Evolutionary conservation across 1,140 invertebrate species (phyloP), one percentile per base, ranked within the genome.

Genomic region (Apis laboriosa): DNA sequence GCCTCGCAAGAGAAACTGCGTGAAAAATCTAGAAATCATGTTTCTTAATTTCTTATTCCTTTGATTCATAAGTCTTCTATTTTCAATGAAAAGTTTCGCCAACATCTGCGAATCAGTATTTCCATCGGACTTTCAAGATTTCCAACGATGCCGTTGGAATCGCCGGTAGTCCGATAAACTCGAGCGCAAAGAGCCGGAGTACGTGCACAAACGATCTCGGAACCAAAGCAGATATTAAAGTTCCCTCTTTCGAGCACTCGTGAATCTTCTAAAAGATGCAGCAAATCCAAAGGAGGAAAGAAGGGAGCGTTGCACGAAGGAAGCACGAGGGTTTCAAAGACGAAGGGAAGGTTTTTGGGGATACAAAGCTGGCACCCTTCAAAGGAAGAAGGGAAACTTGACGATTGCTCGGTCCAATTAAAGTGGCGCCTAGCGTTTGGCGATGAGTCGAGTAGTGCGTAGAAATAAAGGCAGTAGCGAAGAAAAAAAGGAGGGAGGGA

Each of bases 371-470:
- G 24, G 28, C 71, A 68, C 49, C 76, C 79, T 76, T 84, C 70
- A 76, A 72, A 77, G 85, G 49, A 60, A 56, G 73, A 56, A 80
- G 71, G 21, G 67, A 70, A 83, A 87, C 85, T 86, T 74, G 70
- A 73, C 78, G 88, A 89, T 88, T 86, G 84, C 78, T 77, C 81
- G 77, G 87, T 86, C 88, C 86, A 89, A 88, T 89, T 89, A 89
- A 86, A 82, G 84, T 87, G 84, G 86, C 84, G 80, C 87, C 86
- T 83, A 64, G 75, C 84, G 83, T 84, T 83, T 61, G 84, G 70
- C 74, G 75, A 87, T 87, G 86, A 87, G 80, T 86, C 84, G 84
- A 80, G 85, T 83, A 71, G 78, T 77, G 84, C 77, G 80, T 77
- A 74, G 75, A 77, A 88, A 88, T 88, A 86, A 86, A 88, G 84